Evolutionary conservation across 2,888 invertebrate genomes (phyloP).

Genomic region (Watsonalla binaria): DNA sequence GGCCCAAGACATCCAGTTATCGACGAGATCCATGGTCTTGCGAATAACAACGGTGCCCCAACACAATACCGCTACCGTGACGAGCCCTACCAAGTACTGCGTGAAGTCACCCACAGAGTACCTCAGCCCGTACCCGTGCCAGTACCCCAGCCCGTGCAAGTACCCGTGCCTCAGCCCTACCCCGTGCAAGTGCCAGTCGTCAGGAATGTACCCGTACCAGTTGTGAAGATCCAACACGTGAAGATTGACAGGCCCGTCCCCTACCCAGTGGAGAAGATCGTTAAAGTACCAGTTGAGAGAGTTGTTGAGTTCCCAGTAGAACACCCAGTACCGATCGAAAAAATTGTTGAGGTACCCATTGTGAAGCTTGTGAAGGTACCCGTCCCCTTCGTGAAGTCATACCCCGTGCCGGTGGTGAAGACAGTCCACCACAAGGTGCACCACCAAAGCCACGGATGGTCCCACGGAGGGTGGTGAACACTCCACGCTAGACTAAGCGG

Average conservation of each 20-base stretch:
- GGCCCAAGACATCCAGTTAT: constrained; percentile 63
- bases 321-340: constrained; percentile 75
- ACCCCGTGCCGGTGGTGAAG: constrained; percentile 64
- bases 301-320: constrained; percentile 76
- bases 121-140: constrained; percentile 77
- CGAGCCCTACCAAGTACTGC: constrained; percentile 60
- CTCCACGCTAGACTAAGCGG: constrained; percentile 5
- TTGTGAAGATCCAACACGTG: constrained; percentile 76
- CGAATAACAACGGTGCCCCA: constrained; percentile 61
- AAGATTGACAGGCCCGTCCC: constrained; percentile 79
- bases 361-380: constrained; percentile 73
- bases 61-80: constrained; percentile 62
- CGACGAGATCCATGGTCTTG: constrained; percentile 60
- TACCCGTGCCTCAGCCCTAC: constrained; percentile 79
- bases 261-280: constrained; percentile 79
- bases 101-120: constrained; percentile 74
- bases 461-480: constrained; percentile 25
- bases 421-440: constrained; percentile 66
- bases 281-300: constrained; percentile 77
- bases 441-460: constrained; percentile 22
- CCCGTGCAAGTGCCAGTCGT: constrained; percentile 76
- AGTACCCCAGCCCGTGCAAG: constrained; percentile 71
- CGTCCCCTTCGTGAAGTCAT: constrained; percentile 60
- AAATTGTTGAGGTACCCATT: constrained; percentile 72
- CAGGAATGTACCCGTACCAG: constrained; percentile 75